These are phyloP conservation scores for Smutsia gigantea DNA, from an alignment of 2,797 vertebrate species.

Conservation along the genomic window DNA sequence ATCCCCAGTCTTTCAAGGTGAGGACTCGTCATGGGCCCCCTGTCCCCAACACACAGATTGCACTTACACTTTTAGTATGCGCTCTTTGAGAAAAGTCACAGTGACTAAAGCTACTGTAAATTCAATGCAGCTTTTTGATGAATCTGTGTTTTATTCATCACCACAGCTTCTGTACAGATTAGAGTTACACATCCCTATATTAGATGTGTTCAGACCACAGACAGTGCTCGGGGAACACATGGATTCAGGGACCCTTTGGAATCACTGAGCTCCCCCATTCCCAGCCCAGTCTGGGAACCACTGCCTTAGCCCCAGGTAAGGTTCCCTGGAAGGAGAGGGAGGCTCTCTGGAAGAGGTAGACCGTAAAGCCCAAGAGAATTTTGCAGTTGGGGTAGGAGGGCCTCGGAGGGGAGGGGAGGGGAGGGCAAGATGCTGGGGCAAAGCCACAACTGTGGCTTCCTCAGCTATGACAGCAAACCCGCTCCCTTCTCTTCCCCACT, in stretches of 20 bases:
- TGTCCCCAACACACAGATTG: neutral
- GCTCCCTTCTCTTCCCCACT: neutral
- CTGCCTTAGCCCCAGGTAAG: neutral
- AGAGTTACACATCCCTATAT: neutral
- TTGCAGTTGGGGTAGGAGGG: neutral
- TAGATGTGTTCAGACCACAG: neutral
- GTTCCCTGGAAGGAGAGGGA: neutral
- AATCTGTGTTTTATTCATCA: neutral
- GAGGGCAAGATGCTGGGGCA: neutral
- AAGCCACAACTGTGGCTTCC: neutral
- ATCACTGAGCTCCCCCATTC: neutral
- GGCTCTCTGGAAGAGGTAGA: conserved; percentile 4
- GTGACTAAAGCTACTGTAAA: neutral
- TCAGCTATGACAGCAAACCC: neutral
- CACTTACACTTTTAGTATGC: neutral
- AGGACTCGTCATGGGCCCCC: neutral
- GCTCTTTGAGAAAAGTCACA: neutral
- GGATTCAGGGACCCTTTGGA: neutral
- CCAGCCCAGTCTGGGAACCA: neutral
- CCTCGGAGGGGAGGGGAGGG: neutral
- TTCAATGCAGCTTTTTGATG: neutral
- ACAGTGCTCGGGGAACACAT: neutral
- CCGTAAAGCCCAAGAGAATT: neutral
- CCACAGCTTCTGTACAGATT: neutral
- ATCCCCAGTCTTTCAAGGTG: neutral